Base-by-base conservation (phyloP, 2,888 invertebrate species). In the Dromius quadrimaculatus region DNA sequence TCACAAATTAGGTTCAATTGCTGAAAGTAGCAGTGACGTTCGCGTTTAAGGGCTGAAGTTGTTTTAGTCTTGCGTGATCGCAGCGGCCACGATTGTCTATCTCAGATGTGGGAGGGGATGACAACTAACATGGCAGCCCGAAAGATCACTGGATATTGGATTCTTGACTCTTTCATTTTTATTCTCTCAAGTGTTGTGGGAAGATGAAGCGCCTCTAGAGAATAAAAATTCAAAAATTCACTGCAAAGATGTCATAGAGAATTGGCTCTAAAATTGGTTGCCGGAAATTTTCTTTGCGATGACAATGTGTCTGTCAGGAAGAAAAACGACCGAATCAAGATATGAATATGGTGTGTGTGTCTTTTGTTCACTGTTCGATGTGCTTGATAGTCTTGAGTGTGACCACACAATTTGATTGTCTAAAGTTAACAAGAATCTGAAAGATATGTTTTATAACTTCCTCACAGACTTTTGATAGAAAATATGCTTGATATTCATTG, bases 101-200 rank as follows among this genome's bases (percentile, higher is more conserved):
- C 41, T 15, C 41, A 43, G 6, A 8, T 45, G 17, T n/a, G 45
- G 28, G 8, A 28, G 28, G 28, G 28, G 3, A 5, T 66, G 66
- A 68, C 68, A 68, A 68, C 68, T 68, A 68, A 68, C 68, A 43
- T 68, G 68, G 68, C 59, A 68, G 68, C 68, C 54, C 43, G 68
- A 68, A 68, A 68, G 68, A 68, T 68, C 59, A 68, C 59, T 34
- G 68, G 59, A 68, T 68, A 68, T 68, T 68, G 68, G 68, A 68
- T 68, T 68, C 59, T 68, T 59, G 68, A 68, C 59, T 68, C 68
- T 59, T 59, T 59, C 68, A 68, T 68, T 57, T 68, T 68, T 68
- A 68, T 59, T 68, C 59, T 6, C 22, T 68, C 45, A 68, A 66
- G 66, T 66, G 66, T 66, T 41, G 23, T 38, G 57, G 19, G 23